A percentile compares a stretch with the other conserved stretches of the same genome.
Evolutionary conservation across 2,888 invertebrate species (phyloP).

Genomic region (Gastrophysa polygoni): DNA sequence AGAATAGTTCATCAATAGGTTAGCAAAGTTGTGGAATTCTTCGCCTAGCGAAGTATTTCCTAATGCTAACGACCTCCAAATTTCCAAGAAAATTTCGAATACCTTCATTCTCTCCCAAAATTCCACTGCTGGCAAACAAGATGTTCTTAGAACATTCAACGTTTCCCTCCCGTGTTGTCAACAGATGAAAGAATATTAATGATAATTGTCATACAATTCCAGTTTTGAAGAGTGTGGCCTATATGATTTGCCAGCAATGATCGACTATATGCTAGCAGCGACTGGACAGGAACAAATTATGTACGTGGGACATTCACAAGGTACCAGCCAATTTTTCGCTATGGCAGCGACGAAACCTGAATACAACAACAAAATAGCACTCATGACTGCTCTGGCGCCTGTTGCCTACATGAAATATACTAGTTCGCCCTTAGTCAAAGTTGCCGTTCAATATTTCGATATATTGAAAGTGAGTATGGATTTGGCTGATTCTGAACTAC

Average conservation of each 20-base stretch:
- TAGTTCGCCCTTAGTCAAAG: constrained; percentile 5
- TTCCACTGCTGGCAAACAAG: too few species aligned
- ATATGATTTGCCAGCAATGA: constrained; percentile 61
- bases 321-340: constrained; percentile 71
- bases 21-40: too few species aligned
- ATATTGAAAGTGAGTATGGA: constrained; percentile 13
- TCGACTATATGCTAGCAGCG: constrained; percentile 68
- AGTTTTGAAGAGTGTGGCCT: not conserved
- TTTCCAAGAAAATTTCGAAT: too few species aligned
- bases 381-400: constrained; percentile 31
- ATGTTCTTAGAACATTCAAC: too few species aligned
- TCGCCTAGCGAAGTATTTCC: too few species aligned
- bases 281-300: constrained; percentile 65
- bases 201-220: too few species aligned
- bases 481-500: constrained; percentile 9
- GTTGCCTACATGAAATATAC: constrained; percentile 24
- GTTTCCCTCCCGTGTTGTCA: too few species aligned
- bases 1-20: too few species aligned
- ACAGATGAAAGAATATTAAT: too few species aligned
- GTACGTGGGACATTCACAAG: constrained; percentile 83
- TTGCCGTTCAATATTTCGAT: constrained; percentile 7
- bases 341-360: constrained; percentile 67
- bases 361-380: constrained; percentile 67
- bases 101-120: too few species aligned
- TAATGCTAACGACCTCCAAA: too few species aligned